Percentiles rank a stretch among this genome's conserved stretches.
These are phyloP conservation scores for Drosophila murphyi DNA, from an alignment of 1,140 invertebrate genomes.

Conservation along the genomic window DNA sequence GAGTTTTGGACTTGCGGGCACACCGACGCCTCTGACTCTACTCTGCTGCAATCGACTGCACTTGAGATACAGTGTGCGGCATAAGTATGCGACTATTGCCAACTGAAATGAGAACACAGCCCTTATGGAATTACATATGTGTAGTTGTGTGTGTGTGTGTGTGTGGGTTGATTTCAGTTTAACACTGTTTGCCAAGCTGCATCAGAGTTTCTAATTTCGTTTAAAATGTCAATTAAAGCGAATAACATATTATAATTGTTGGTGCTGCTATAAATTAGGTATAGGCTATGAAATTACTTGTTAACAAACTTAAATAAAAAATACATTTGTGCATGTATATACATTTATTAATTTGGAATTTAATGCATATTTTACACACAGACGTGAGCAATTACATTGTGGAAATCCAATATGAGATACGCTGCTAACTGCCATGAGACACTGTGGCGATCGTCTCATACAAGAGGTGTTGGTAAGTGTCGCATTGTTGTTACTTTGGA, in stretches of 20 bases:
- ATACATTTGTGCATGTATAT: too few relatives aligned
- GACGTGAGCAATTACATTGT: too few relatives aligned
- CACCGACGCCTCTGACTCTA: constrained; percentile 5
- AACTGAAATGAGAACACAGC: background rate
- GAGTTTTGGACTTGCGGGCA: constrained; percentile 47
- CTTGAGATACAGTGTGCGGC: constrained; percentile 23
- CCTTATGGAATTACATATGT: background rate
- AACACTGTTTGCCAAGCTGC: background rate
- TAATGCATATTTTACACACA: background rate
- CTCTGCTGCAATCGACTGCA: constrained; percentile 28
- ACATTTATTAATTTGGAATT: background rate
- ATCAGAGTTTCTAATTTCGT: too few relatives aligned
- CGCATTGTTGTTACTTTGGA: constrained; percentile 59
- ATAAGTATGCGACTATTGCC: constrained; percentile 16
- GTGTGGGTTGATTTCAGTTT: too few relatives aligned
- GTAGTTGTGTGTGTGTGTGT: background rate
- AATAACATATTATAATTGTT: too few relatives aligned
- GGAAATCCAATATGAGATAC: background rate
- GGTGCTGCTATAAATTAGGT: too few relatives aligned
- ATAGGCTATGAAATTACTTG: too few relatives aligned
- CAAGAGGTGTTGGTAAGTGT: constrained; percentile 34
- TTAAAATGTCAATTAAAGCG: too few relatives aligned
- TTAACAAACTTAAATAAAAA: too few relatives aligned
- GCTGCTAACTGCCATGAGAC: constrained; percentile 4
- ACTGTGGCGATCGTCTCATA: constrained; percentile 39